Evolutionary conservation across 1,140 invertebrate genomes (phyloP).

Genomic region (Lasaia peninsularis): DNA sequence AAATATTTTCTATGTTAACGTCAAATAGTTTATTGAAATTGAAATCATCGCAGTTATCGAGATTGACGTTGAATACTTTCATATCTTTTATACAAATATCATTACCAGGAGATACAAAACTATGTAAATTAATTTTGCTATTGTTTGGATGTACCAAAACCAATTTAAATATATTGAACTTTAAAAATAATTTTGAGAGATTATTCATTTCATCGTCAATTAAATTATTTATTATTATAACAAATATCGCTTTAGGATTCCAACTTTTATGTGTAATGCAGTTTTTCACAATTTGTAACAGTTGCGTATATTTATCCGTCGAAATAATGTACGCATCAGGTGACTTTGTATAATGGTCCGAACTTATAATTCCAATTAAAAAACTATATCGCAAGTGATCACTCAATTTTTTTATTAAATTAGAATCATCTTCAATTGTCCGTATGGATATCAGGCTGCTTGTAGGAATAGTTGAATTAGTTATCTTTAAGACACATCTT

Average conservation of each 20-base stretch:
- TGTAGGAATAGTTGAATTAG: background rate
- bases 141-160: conserved; percentile 10
- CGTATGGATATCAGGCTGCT: background rate
- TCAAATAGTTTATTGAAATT: background rate
- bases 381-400: background rate
- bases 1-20: background rate
- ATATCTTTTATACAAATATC: background rate
- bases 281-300: background rate
- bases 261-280: background rate
- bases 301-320: background rate
- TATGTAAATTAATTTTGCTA: too few relatives aligned
- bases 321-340: background rate
- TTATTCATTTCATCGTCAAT: conserved; percentile 13
- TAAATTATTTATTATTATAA: conserved; percentile 21
- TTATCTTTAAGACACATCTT: background rate
- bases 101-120: background rate
- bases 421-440: background rate
- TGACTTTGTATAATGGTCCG: background rate
- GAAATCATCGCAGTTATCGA: background rate
- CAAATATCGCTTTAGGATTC: conserved; percentile 14
- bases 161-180: conserved; percentile 18
- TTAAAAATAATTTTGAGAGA: conserved; percentile 24
- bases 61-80: background rate
- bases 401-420: background rate
- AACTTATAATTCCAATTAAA: background rate